Base-by-base conservation (phyloP, 1,140 invertebrate genomes). In the Pygmarrhopalites habei region DNA sequence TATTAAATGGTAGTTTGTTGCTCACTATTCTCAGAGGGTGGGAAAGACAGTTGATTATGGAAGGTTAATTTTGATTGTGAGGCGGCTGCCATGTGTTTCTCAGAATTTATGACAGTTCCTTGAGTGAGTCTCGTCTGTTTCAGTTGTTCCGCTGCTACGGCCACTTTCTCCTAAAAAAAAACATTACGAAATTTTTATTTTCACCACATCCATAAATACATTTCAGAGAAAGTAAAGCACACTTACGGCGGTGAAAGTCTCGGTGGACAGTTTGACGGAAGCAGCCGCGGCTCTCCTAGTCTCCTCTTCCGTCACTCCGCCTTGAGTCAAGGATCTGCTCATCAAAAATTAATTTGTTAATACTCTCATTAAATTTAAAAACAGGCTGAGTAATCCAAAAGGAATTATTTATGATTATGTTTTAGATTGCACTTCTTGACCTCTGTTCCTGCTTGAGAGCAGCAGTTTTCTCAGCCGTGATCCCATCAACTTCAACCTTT, bases 191-290 rank as follows among this genome's bases (percentile, higher is more conserved):
- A n/a, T n/a, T n/a, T n/a, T n/a, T n/a, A n/a, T n/a, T n/a, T n/a
- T n/a, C n/a, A n/a, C n/a, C n/a, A n/a, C n/a, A n/a, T n/a, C n/a
- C n/a, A n/a, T n/a, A n/a, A n/a, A n/a, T n/a, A n/a, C n/a, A n/a
- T n/a, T n/a, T n/a, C n/a, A n/a, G n/a, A n/a, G n/a, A n/a, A n/a
- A n/a, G n/a, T n/a, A n/a, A n/a, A n/a, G n/a, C n/a, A n/a, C n/a
- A n/a, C n/a, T n/a, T n/a, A n/a, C n/a, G n/a, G 87, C 84, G 61
- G 84, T 90, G 74, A 89, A 92, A 15, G 83, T 86, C 67, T 91
- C 89, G 44, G 88, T 90, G 47, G 90, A 86, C 23, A 93, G 77
- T 74, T 88, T 89, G 77, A 90, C 85, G 66, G 84, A 86, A 15
- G 86, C 80, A 2, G 86, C 83, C 19, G 77, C 79, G 41, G 87